Percentiles rank a stretch among this genome's conserved stretches.
Evolutionary conservation across 2,797 vertebrate genomes (phyloP).

Genomic region (Gouania willdenowi): DNA sequence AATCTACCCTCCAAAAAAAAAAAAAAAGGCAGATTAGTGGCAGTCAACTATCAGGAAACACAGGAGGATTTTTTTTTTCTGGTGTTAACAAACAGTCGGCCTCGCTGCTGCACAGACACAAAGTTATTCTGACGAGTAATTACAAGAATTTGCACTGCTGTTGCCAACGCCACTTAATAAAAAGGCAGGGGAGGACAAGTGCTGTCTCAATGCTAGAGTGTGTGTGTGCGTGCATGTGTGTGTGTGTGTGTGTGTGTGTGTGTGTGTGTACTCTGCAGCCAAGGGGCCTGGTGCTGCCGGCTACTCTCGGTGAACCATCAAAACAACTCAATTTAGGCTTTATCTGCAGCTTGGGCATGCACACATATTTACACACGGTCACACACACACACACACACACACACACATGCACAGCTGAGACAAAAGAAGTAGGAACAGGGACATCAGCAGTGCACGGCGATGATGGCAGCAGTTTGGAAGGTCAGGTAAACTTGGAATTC

Average conservation of each 20-base stretch:
- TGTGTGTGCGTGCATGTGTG: conserved; percentile 19
- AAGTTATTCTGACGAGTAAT: conserved; percentile 74
- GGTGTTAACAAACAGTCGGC: conserved; percentile 59
- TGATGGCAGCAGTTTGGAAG: conserved; percentile 69
- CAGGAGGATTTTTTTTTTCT: conserved; percentile 41
- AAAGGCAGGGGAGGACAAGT: conserved; percentile 25
- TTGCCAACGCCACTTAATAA: conserved; percentile 72
- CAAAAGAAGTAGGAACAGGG: conserved; percentile 52
- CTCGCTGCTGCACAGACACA: conserved; percentile 61
- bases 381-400: conserved; percentile 17
- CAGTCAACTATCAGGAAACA: conserved; percentile 37
- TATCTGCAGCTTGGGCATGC: conserved; percentile 68
- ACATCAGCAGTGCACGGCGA: conserved; percentile 38
- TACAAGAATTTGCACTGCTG: conserved; percentile 73
- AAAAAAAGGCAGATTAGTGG: conserved; percentile 49
- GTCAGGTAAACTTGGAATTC: conserved; percentile 63
- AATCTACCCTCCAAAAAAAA: conserved; percentile 21
- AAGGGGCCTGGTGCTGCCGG: conserved; percentile 61
- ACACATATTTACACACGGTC: conserved; percentile 9
- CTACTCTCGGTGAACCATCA: conserved; percentile 72
- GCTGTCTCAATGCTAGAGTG: conserved; percentile 34
- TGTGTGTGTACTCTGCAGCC: conserved; percentile 35
- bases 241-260: conserved; percentile 17
- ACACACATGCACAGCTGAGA: conserved; percentile 41
- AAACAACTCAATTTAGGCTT: conserved; percentile 79